A percentile compares a stretch with the other conserved stretches of the same genome.
Conservation (phyloP, 1,140 invertebrate species). For the Phthorimaea operculella region DNA sequence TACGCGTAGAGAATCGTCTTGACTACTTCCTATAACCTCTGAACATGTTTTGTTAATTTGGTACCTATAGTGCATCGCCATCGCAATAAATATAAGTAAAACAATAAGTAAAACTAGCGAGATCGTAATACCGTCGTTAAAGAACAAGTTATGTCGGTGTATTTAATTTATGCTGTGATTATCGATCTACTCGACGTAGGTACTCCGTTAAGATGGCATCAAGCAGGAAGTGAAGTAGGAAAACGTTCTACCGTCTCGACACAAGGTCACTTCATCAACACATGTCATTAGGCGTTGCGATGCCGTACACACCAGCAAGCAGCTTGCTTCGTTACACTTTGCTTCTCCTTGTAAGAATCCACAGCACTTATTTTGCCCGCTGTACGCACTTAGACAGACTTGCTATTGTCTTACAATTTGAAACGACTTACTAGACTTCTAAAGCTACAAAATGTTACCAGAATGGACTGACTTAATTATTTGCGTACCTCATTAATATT, state of each 20-base stretch:
- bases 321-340: slow-evolving; percentile 24
- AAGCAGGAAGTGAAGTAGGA: slow-evolving; percentile 62
- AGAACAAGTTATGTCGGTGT: too few species aligned
- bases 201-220: slow-evolving; percentile 32
- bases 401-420: slow-evolving; percentile 33
- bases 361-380: neutral
- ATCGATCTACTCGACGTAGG: too few species aligned
- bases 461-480: neutral
- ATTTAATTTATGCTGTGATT: too few species aligned
- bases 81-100: too few species aligned
- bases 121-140: too few species aligned
- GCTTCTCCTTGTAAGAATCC: neutral
- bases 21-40: too few species aligned
- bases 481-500: slow-evolving; percentile 2
- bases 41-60: too few species aligned
- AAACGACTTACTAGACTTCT: slow-evolving; percentile 22
- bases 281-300: slow-evolving; percentile 20
- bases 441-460: slow-evolving; percentile 4
- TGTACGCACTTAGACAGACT: neutral
- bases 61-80: too few species aligned
- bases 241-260: slow-evolving; percentile 44
- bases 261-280: slow-evolving; percentile 37
- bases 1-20: too few species aligned
- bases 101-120: too few species aligned
- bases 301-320: slow-evolving; percentile 10